Conservation (phyloP, 2,888 invertebrate species). For the Sinotaia quadrata region DNA sequence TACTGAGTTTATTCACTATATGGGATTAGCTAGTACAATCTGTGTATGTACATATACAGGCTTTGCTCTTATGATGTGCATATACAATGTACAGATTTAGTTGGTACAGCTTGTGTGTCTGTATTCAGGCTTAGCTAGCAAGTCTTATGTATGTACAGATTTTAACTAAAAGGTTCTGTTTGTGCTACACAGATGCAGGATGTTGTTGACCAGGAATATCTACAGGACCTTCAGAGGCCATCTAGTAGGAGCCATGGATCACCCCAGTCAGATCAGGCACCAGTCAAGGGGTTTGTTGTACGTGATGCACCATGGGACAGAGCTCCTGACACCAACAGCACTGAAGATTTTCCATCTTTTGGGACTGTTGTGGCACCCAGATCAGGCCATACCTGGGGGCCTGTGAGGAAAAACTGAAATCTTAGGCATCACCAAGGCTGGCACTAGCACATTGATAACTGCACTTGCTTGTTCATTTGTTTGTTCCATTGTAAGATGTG, state of each 20-base stretch:
- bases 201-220: constrained; percentile 68
- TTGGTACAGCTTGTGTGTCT: too few relatives aligned
- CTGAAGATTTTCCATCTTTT: constrained; percentile 71
- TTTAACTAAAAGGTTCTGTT: too few relatives aligned
- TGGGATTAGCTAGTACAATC: too few relatives aligned
- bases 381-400: constrained; percentile 58
- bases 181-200: constrained; percentile 73
- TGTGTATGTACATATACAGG: too few relatives aligned
- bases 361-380: constrained; percentile 56
- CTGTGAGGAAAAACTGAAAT: constrained; percentile 25
- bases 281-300: constrained; percentile 64
- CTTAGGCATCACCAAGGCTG: background rate
- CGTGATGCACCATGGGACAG: constrained; percentile 70
- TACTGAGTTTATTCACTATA: too few relatives aligned
- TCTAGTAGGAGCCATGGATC: constrained; percentile 51
- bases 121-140: too few relatives aligned
- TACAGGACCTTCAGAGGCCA: constrained; percentile 66
- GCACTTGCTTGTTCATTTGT: background rate
- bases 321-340: constrained; percentile 68
- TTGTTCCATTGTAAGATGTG: too few relatives aligned
- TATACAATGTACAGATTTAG: too few relatives aligned
- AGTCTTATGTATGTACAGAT: too few relatives aligned
- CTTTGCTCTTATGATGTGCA: too few relatives aligned
- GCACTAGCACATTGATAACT: background rate
- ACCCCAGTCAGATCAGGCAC: constrained; percentile 18